Evolutionary conservation across 1,140 invertebrate species (phyloP).

Genomic region (Eufriesea mexicana): DNA sequence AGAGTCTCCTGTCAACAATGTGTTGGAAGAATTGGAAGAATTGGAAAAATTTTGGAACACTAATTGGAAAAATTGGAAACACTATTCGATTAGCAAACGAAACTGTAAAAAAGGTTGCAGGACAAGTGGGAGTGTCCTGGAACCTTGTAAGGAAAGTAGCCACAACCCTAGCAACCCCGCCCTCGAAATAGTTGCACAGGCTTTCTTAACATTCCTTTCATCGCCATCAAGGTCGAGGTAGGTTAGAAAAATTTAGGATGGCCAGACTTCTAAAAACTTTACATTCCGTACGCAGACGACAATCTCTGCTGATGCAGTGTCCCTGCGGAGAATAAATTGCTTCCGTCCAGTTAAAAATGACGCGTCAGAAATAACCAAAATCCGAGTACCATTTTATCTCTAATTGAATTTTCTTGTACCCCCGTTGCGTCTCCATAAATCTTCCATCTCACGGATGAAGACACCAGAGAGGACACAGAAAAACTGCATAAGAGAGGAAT

Average conservation of each 20-base stretch:
- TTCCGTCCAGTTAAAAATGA: neutral
- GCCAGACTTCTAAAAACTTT: conserved; percentile 46
- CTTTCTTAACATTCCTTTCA: conserved; percentile 66
- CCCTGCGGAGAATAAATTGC: neutral
- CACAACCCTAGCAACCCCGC: conserved; percentile 43
- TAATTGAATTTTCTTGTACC: conserved; percentile 30
- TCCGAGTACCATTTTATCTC: neutral
- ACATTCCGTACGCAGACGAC: conserved; percentile 29
- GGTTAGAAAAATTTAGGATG: conserved; percentile 61
- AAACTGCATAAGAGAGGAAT: neutral
- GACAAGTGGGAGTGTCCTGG: conserved; percentile 61
- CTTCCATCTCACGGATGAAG: neutral
- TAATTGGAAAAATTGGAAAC: neutral
- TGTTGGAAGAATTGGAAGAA: too few species aligned
- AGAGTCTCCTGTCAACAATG: too few species aligned
- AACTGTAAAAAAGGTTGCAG: neutral
- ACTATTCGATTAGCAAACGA: neutral
- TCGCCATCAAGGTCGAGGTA: conserved; percentile 73
- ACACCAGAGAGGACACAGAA: too few species aligned
- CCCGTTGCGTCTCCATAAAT: neutral
- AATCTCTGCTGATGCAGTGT: conserved; percentile 22
- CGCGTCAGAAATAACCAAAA: neutral
- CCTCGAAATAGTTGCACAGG: conserved; percentile 44
- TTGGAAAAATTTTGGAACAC: too few species aligned
- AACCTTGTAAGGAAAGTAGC: conserved; percentile 39